Conservation (phyloP, 2,888 invertebrate genomes). For the Trissolcus brochymenae region DNA sequence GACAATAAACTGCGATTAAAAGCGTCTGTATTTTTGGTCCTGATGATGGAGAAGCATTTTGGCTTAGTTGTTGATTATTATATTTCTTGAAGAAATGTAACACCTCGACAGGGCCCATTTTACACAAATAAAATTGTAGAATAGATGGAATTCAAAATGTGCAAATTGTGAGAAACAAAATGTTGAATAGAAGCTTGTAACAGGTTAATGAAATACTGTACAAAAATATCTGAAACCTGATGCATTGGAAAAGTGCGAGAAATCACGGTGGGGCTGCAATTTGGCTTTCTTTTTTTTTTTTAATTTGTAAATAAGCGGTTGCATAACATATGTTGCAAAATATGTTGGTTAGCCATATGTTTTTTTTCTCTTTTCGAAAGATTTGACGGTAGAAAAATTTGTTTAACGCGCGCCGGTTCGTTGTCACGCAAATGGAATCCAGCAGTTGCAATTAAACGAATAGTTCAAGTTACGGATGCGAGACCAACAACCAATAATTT, state of each 20-base stretch:
- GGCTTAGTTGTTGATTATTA: background rate
- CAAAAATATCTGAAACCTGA: conserved; percentile 6
- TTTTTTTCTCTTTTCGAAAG: background rate
- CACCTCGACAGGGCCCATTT: conserved; percentile 15
- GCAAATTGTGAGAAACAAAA: background rate
- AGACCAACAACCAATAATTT: conserved; percentile 38
- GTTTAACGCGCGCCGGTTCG: conserved; percentile 7
- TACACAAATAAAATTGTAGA: conserved; percentile 22
- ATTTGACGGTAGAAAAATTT: conserved; percentile 12
- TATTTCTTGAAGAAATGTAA: background rate
- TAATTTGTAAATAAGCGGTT: conserved; percentile 25
- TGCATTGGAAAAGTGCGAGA: too few species aligned
- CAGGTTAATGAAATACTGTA: conserved; percentile 8
- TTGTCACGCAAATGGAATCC: conserved; percentile 35
- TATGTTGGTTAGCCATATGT: background rate
- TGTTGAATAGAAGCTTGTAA: background rate
- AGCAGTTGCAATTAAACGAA: conserved; percentile 43
- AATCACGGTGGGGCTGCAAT: background rate
- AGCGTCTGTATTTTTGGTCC: too few species aligned
- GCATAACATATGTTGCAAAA: conserved; percentile 22
- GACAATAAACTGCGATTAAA: conserved; percentile 58
- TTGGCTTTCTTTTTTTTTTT: background rate
- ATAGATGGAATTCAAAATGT: conserved; percentile 44
- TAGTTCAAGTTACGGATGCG: conserved; percentile 40
- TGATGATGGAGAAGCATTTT: too few species aligned